phyloP scores from a whole-genome alignment of 2,888 invertebrate species.

The Drosophila anomalata region DNA sequence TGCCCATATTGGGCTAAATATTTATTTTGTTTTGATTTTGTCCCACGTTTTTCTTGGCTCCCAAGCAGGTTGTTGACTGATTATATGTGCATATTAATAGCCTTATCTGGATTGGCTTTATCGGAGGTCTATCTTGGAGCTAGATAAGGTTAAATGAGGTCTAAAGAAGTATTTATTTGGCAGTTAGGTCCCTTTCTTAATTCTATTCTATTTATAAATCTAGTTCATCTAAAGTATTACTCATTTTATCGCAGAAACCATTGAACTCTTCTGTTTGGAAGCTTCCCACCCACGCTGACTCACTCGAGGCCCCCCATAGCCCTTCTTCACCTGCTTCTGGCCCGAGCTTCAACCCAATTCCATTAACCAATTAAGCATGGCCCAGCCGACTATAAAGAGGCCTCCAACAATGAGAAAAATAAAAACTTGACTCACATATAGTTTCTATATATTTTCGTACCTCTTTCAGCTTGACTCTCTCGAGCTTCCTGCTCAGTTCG shows the following conservation, averaged over 20 bases:
- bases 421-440: conserved; percentile 64
- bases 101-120: conserved; percentile 30
- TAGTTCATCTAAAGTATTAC: not conserved
- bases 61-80: conserved; percentile 47
- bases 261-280: conserved; percentile 1
- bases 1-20: conserved; percentile 30
- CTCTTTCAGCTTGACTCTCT: conserved; percentile 4
- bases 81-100: conserved; percentile 20
- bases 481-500: conserved; percentile 25
- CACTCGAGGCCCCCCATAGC: not conserved
- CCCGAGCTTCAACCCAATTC: conserved; percentile 60
- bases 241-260: conserved; percentile 10
- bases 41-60: conserved; percentile 26
- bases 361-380: conserved; percentile 67
- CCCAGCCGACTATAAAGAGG: conserved; percentile 34
- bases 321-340: conserved; percentile 3
- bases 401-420: conserved; percentile 7
- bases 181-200: too few relatives aligned
- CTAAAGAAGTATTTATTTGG: too few relatives aligned
- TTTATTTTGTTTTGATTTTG: conserved; percentile 22
- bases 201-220: not conserved
- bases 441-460: conserved; percentile 1
- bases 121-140: conserved; percentile 16
- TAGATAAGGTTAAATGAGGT: conserved; percentile 1
- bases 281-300: conserved; percentile 16